Percentiles rank a stretch among this genome's conserved stretches.
phyloP scores from a whole-genome alignment of 2,797 vertebrate species.

The Fistularia commersonii region DNA sequence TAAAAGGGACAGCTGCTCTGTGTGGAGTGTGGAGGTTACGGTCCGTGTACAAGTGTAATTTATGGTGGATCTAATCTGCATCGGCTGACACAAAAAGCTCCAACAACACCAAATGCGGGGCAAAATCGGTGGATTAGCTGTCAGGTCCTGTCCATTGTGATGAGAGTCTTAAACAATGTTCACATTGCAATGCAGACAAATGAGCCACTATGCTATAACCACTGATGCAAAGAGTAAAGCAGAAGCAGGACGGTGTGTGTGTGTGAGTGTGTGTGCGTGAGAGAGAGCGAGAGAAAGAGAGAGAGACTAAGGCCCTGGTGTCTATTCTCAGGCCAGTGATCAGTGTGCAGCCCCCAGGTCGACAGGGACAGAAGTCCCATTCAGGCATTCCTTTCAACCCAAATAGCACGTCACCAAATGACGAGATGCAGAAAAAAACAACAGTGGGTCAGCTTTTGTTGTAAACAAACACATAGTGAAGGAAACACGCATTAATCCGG shows the following conservation, averaged over 20 bases:
- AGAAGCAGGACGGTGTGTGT: no score
- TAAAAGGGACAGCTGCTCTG: slow-evolving; percentile 10
- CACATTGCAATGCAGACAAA: no score
- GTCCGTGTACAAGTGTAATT: slow-evolving; percentile 2
- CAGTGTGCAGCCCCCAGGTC: slow-evolving; percentile 21
- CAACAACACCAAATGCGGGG: no score
- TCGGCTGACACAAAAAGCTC: no score
- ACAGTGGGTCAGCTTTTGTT: slow-evolving; percentile 13
- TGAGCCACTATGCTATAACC: no score
- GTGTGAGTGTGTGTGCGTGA: neutral
- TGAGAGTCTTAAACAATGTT: no score
- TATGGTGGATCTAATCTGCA: neutral
- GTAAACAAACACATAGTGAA: slow-evolving; percentile 32
- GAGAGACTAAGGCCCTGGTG: no score
- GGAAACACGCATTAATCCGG: no score
- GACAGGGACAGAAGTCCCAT: slow-evolving; percentile 13
- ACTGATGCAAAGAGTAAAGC: no score
- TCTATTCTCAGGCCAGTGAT: neutral
- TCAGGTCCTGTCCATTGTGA: no score
- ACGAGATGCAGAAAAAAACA: slow-evolving; percentile 30
- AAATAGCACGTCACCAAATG: slow-evolving; percentile 54
- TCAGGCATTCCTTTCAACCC: slow-evolving; percentile 26
- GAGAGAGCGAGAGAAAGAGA: no score
- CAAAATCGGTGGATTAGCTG: no score
- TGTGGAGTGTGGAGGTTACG: slow-evolving; percentile 21